Evolutionary conservation across 2,113 vertebrate genomes (phyloP).

Genomic region (Phylloscopus trochiloides): DNA sequence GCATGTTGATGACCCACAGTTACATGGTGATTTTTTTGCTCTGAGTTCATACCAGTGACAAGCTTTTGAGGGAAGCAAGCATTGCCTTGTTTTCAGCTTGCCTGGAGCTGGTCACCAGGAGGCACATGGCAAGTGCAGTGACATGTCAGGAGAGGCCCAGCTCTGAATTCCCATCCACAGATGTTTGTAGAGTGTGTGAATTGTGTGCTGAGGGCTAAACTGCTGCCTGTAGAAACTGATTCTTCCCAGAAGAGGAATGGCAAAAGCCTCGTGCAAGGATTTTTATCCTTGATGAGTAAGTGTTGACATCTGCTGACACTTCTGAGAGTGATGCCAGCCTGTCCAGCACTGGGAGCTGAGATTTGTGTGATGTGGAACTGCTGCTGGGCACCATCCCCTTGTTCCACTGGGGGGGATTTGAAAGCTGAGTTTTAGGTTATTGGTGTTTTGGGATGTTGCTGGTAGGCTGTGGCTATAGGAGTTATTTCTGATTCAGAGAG

Average conservation of each 20-base stretch:
- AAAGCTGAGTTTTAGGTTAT: neutral
- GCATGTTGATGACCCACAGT: neutral
- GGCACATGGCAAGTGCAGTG: neutral
- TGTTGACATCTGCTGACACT: neutral
- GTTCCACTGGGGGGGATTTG: neutral
- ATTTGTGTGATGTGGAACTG: rapidly evolving
- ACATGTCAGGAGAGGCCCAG: too few relatives aligned
- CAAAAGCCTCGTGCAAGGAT: neutral
- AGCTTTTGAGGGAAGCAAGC: neutral
- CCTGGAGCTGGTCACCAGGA: neutral
- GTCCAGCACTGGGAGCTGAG: neutral
- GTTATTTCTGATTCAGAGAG: neutral
- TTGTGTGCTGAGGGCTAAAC: neutral
- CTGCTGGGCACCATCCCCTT: rapidly evolving
- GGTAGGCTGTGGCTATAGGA: rapidly evolving
- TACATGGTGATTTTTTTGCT: neutral
- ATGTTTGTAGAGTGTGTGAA: neutral
- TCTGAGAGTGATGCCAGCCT: neutral
- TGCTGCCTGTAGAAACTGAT: neutral
- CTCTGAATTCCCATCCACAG: neutral
- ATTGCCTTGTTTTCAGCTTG: neutral
- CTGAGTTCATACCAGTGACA: neutral
- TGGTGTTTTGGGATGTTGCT: neutral
- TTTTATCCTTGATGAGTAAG: neutral
- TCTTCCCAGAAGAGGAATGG: neutral